A percentile compares a stretch with the other conserved stretches of the same genome.
These are phyloP conservation scores for Tiaroga cobitis DNA, from an alignment of 2,797 vertebrate species.

Conservation along the genomic window DNA sequence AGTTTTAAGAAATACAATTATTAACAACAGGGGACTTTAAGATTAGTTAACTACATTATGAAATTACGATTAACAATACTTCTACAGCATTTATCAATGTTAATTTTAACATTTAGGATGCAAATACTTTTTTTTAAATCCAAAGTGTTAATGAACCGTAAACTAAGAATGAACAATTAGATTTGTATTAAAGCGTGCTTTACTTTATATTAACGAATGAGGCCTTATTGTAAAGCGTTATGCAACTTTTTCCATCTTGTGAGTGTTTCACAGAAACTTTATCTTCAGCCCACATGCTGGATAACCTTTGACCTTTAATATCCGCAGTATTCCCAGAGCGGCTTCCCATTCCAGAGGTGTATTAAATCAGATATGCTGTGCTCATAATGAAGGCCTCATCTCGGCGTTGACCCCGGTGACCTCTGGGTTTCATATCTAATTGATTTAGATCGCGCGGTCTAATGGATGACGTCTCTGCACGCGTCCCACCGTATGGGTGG, in stretches of 20 bases:
- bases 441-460: constrained; percentile 52
- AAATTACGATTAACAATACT: background rate
- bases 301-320: constrained; percentile 74
- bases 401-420: constrained; percentile 59
- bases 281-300: constrained; percentile 69
- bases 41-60: background rate
- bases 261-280: constrained; percentile 39
- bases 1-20: too few species aligned
- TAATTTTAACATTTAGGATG: background rate
- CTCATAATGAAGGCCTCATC: constrained; percentile 56
- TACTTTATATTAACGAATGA: background rate
- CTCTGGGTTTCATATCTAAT: constrained; percentile 64
- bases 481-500: constrained; percentile 29
- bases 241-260: background rate
- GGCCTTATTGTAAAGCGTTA: background rate
- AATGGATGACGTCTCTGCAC: constrained; percentile 43
- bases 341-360: constrained; percentile 50
- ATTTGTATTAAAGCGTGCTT: background rate
- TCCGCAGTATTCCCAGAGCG: constrained; percentile 69
- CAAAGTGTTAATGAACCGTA: background rate
- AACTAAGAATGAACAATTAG: too few species aligned
- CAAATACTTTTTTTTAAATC: background rate
- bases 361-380: constrained; percentile 74
- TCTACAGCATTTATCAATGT: background rate
- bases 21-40: too few species aligned